Evolutionary conservation across 2,797 vertebrate species (phyloP).

Genomic region (Poecilia wingei): DNA sequence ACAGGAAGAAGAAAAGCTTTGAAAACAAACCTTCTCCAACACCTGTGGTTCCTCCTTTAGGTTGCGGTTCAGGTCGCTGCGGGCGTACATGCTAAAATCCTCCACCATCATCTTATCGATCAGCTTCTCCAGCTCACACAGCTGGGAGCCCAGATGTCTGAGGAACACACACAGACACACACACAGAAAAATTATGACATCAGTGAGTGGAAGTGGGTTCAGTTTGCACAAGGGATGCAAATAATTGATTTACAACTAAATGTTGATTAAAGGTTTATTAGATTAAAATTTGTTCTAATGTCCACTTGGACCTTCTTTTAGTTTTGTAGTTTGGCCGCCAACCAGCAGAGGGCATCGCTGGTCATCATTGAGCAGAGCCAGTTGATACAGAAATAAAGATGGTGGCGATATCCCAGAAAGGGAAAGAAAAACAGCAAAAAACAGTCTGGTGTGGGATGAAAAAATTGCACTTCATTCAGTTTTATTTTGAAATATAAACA

Average conservation of each 20-base stretch:
- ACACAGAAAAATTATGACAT: neutral
- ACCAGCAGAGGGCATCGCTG: too few species aligned
- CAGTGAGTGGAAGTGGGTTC: neutral
- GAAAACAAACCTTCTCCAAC: constrained; percentile 89
- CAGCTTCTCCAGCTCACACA: constrained; percentile 97
- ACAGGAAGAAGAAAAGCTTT: neutral
- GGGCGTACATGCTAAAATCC: constrained; percentile 93
- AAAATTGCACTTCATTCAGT: too few species aligned
- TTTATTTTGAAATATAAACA: too few species aligned
- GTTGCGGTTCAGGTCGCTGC: constrained; percentile 89
- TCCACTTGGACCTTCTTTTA: too few species aligned
- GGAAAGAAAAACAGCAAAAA: neutral
- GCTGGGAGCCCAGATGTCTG: constrained; percentile 97
- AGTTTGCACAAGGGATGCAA: neutral
- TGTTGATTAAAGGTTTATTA: too few species aligned
- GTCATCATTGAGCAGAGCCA: too few species aligned
- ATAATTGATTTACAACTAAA: too few species aligned
- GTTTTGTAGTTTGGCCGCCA: too few species aligned
- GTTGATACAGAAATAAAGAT: too few species aligned
- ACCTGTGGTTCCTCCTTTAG: constrained; percentile 90
- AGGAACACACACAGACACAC: neutral
- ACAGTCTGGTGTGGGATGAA: neutral
- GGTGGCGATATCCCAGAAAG: neutral
- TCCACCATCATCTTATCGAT: constrained; percentile 99
- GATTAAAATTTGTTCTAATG: too few species aligned